These are phyloP conservation scores for Lysandra bellargus DNA, from an alignment of 2,888 invertebrate species.

Conservation along the genomic window DNA sequence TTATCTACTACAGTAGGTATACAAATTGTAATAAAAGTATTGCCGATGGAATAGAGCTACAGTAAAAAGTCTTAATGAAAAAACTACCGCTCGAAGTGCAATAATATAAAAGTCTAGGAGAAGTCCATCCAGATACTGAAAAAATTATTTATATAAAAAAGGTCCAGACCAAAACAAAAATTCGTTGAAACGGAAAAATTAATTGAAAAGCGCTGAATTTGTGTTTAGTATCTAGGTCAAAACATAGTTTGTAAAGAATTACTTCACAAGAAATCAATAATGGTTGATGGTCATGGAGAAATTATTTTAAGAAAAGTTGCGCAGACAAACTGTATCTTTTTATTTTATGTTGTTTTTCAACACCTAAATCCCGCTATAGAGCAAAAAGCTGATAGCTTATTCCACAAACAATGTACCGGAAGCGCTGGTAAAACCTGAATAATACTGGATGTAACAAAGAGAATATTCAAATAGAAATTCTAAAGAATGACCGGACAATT, in stretches of 20 bases:
- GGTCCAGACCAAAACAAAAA: no score
- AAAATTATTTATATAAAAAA: no score
- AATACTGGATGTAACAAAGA: neutral
- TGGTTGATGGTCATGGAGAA: neutral
- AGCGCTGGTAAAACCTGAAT: neutral
- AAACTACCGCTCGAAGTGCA: no score
- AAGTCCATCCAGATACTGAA: no score
- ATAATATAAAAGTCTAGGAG: no score
- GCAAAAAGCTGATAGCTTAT: neutral
- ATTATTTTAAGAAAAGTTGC: no score
- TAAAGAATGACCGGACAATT: neutral
- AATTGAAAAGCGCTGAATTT: neutral
- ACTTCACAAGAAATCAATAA: neutral
- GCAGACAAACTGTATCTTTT: no score
- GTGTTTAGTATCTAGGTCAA: neutral
- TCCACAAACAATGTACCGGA: slow-evolving; percentile 1
- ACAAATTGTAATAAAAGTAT: no score
- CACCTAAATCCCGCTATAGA: neutral
- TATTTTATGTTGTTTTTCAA: neutral
- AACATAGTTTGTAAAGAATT: neutral
- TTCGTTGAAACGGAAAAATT: neutral
- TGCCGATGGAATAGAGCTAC: no score
- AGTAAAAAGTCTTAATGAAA: no score
- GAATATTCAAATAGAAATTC: neutral
- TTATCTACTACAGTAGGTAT: no score